Percentiles rank a stretch among this genome's conserved stretches.
phyloP scores from a whole-genome alignment of 2,113 vertebrate species.

The Notiomystis cincta region DNA sequence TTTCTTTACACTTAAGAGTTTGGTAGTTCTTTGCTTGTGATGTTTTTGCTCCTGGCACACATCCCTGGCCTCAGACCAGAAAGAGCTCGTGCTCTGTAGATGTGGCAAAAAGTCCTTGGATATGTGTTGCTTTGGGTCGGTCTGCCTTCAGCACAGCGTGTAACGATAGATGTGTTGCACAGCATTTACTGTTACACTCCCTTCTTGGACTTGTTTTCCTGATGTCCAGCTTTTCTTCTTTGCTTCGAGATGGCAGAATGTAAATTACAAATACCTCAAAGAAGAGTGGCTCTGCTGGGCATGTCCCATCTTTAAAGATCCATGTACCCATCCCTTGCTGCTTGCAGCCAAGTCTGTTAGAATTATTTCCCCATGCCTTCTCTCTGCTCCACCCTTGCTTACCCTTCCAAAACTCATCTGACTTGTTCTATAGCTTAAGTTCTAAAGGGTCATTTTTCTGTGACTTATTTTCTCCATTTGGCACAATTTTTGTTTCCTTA shows the following conservation, averaged over 20 bases:
- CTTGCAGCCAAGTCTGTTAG: not conserved
- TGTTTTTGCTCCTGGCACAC: conserved; percentile 50
- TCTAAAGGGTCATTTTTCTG: not conserved
- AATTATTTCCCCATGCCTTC: conserved; percentile 4
- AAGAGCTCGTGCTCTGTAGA: conserved; percentile 1
- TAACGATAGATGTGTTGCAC: not conserved
- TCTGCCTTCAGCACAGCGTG: not conserved
- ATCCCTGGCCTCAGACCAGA: conserved; percentile 36
- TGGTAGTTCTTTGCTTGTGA: not conserved
- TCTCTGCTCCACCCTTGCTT: conserved; percentile 8
- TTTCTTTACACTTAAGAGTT: not conserved
- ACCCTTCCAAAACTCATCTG: conserved; percentile 8
- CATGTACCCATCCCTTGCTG: not conserved
- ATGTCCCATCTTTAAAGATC: not conserved
- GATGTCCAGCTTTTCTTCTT: not conserved
- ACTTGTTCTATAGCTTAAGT: conserved; percentile 13
- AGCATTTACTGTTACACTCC: not conserved
- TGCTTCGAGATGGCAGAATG: not conserved
- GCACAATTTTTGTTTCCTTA: not conserved
- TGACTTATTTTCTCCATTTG: not conserved
- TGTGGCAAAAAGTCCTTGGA: conserved; percentile 49
- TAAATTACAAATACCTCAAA: not conserved
- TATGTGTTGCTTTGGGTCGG: not conserved
- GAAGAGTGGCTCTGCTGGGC: not conserved
- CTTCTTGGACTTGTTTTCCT: not conserved